Evolutionary conservation across 2,113 vertebrate species (phyloP), one percentile per base, ranked within the genome.

Genomic region (Microcebus murinus): DNA sequence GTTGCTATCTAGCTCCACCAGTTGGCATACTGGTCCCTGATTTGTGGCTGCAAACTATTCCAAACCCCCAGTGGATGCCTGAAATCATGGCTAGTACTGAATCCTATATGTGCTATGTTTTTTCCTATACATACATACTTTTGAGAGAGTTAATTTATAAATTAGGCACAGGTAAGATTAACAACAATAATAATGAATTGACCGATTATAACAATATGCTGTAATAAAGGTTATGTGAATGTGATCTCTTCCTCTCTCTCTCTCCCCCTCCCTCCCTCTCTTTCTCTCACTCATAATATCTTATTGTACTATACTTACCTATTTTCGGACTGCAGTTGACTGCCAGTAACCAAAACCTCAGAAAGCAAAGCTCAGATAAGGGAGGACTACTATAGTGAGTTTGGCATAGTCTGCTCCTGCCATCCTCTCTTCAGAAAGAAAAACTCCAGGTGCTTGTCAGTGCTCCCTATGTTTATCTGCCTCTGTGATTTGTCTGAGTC

Each of bases 341-440:
- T 36, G 20, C 67, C 9, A 25, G 39, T 74, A 29, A 45, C 71
- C 25, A 39, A 74, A 74, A 45, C 23, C 25, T 45, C 6, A 8
- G 71, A 74, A 74, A 45, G 23, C 25, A 45, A 74, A 74, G 45
- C 71, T 13, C 12, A 13, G 71, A 45, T 27, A 45, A 45, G 71
- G 39, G 71, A 74, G 39, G 71, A 74, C 23, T 31, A 45, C 71
- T 73, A 25, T 7, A 45, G 31, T n/a, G 42, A 79, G 68, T 77
- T 48, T 85, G 67, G 55, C 73, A 31, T 27, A 34, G n/a, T 87
- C 79, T 76, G 36, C 17, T 82, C 59, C 81, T 94, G 85, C 52
- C 67, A 21, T 77, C 85, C 83, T 95, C 17, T 92, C 81, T 92
- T 90, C 31, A 90, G 81, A 85, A 84, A 80, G 87, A 83, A 81